A percentile compares a stretch with the other conserved stretches of the same genome.
These are phyloP conservation scores for Lepidotrigona ventralis DNA, from an alignment of 1,140 invertebrate genomes.

Conservation along the genomic window DNA sequence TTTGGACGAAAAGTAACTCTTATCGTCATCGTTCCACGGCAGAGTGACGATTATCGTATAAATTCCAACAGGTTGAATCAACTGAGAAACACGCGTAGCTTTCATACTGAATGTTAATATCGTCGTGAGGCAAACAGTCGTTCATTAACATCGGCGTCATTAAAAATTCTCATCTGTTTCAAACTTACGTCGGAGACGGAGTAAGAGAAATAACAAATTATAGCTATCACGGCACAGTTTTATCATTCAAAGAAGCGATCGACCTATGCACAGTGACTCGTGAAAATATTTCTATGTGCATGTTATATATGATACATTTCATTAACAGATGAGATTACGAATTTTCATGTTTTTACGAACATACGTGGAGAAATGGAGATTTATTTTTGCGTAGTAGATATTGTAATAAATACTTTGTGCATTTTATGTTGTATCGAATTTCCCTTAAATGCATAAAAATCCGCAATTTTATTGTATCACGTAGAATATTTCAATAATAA, in stretches of 20 bases:
- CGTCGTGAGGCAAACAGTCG: not conserved
- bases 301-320: no score
- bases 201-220: not conserved
- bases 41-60: conserved; percentile 35
- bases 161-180: not conserved
- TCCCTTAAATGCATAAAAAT: no score
- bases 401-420: no score
- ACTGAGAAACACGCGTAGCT: not conserved
- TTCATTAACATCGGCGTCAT: not conserved
- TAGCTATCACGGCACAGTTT: not conserved
- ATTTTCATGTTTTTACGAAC: no score
- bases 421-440: no score
- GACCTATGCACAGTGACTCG: not conserved
- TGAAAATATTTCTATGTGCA: no score
- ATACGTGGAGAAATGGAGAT: no score
- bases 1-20: conserved; percentile 5
- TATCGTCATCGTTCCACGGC: conserved; percentile 14
- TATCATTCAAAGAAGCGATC: not conserved
- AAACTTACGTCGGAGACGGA: not conserved
- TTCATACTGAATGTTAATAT: not conserved
- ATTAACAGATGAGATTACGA: no score
- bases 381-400: no score
- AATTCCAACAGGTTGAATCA: conserved; percentile 21
- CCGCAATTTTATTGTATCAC: no score
- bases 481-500: no score